Conservation (phyloP, 2,113 vertebrate genomes). For the Dolichallabes microphthalmus region DNA sequence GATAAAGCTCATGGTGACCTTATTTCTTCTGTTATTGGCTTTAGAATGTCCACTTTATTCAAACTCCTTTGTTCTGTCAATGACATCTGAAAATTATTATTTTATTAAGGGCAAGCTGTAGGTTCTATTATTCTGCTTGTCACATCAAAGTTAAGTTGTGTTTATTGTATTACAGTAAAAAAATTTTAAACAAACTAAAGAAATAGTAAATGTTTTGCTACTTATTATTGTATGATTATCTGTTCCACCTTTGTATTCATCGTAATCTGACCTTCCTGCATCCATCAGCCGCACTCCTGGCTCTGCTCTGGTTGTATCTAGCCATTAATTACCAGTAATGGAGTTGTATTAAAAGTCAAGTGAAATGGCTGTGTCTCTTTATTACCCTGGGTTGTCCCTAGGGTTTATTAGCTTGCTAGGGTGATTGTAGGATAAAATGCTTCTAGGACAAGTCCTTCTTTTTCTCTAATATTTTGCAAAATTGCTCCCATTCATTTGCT, state of each 20-base stretch:
- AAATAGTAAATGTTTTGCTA: constrained; percentile 3
- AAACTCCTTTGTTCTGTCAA: constrained; percentile 3
- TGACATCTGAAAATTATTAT: neutral
- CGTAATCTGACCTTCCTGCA: constrained; percentile 55
- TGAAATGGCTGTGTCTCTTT: constrained; percentile 71
- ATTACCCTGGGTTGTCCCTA: constrained; percentile 60
- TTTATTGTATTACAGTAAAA: neutral
- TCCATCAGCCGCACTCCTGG: constrained; percentile 67
- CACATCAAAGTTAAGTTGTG: neutral
- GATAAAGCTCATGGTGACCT: neutral
- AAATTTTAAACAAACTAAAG: neutral
- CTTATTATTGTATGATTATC: constrained; percentile 28
- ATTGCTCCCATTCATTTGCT: constrained; percentile 90
- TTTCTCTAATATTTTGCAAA: constrained; percentile 86
- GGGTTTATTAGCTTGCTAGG: constrained; percentile 71
- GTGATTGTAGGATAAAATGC: constrained; percentile 70
- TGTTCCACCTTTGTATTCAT: constrained; percentile 58
- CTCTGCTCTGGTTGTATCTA: constrained; percentile 62
- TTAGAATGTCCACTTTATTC: neutral
- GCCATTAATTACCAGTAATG: constrained; percentile 78
- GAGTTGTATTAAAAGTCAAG: constrained; percentile 70
- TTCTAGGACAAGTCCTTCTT: constrained; percentile 68
- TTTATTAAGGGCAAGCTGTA: neutral
- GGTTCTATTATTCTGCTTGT: constrained; percentile 5
- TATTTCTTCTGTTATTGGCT: neutral